phyloP scores from a whole-genome alignment of 2,113 vertebrate species.

The Entomyzon cyanotis region DNA sequence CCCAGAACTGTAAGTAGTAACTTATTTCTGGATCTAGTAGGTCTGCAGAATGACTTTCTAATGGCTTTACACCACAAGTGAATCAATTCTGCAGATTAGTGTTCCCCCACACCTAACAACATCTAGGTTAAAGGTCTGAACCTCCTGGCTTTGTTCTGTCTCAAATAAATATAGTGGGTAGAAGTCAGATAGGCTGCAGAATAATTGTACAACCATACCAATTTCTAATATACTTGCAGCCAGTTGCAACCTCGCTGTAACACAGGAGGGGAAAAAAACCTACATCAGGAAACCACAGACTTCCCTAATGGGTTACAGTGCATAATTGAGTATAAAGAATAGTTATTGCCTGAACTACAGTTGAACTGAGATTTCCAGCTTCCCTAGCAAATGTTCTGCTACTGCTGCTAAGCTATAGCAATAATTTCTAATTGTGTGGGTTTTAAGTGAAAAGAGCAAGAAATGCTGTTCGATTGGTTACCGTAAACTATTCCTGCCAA shows the following conservation, averaged over 20 bases:
- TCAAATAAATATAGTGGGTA: neutral
- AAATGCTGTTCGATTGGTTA: slow-evolving; percentile 52
- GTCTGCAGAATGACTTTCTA: neutral
- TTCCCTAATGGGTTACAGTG: slow-evolving; percentile 67
- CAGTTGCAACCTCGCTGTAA: slow-evolving; percentile 19
- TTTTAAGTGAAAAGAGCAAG: slow-evolving; percentile 63
- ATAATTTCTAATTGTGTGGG: slow-evolving; percentile 67
- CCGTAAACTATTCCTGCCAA: neutral
- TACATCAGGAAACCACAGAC: slow-evolving; percentile 66
- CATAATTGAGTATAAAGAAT: slow-evolving; percentile 74
- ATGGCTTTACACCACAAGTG: neutral
- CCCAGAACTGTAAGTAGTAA: neutral
- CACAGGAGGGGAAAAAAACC: neutral
- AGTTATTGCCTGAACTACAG: slow-evolving; percentile 70
- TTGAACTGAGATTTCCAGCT: slow-evolving; percentile 72
- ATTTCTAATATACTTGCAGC: slow-evolving; percentile 14
- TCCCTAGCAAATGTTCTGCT: slow-evolving; percentile 61
- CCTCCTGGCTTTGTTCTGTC: neutral
- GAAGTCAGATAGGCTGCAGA: neutral
- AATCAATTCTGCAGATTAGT: neutral
- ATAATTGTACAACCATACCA: neutral
- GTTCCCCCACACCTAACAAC: neutral
- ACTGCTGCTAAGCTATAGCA: slow-evolving; percentile 49
- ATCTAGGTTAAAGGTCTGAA: neutral
- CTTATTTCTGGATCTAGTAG: neutral